phyloP scores from a whole-genome alignment of 2,797 vertebrate genomes.

The Brachyrhaphis roseni region DNA sequence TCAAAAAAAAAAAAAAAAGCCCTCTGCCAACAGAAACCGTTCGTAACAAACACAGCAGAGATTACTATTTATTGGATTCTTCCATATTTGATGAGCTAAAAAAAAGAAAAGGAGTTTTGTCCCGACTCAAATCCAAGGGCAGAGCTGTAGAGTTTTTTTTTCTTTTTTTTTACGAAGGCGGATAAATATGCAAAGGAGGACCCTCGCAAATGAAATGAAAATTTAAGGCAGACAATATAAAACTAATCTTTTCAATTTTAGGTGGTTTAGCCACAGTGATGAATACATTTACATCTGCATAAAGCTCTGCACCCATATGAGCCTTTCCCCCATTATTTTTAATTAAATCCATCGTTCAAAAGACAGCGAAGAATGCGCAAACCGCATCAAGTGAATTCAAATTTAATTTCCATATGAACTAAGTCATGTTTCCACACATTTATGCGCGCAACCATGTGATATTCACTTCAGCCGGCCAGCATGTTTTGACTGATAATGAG shows the following conservation, averaged over 20 bases:
- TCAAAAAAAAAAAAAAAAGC: no score
- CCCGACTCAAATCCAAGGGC: not conserved
- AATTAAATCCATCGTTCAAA: conserved; percentile 7
- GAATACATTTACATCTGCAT: conserved; percentile 2
- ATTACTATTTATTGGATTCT: not conserved
- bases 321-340: not conserved
- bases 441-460: not conserved
- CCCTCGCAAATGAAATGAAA: not conserved
- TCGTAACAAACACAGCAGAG: not conserved
- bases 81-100: not conserved
- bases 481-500: not conserved
- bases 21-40: not conserved
- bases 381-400: not conserved
- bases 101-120: not conserved
- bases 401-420: not conserved
- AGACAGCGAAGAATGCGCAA: not conserved
- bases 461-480: not conserved
- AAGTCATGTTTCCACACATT: conserved; percentile 1
- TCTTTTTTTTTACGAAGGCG: not conserved
- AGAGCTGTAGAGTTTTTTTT: not conserved
- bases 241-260: conserved; percentile 14
- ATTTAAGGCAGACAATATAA: not conserved
- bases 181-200: conserved; percentile 1
- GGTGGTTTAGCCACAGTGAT: conserved; percentile 10
- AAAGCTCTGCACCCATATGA: not conserved